phyloP scores from a whole-genome alignment of 2,113 vertebrate species.

The Limnothrissa miodon region DNA sequence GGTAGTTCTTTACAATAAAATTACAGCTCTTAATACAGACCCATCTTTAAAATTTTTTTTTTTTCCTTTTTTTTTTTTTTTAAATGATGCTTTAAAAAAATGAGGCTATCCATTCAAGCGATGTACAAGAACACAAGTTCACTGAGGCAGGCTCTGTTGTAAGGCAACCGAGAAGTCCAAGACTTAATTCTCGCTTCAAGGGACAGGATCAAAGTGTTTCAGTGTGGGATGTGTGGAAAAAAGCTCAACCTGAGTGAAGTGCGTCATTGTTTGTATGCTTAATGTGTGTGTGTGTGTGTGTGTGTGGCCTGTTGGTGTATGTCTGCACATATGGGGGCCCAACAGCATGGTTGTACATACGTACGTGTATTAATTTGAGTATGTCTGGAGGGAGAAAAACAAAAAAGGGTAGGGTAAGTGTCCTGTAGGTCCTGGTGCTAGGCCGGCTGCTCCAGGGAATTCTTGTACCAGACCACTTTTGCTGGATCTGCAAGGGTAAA shows the following conservation, averaged over 20 bases:
- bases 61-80: conserved; percentile 13
- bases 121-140: conserved; percentile 51
- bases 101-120: conserved; percentile 53
- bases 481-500: conserved; percentile 62
- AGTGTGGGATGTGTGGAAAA: conserved; percentile 64
- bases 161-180: conserved; percentile 74
- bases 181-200: conserved; percentile 63
- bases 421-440: conserved; percentile 48
- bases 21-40: conserved; percentile 39
- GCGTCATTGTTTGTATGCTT: conserved; percentile 50
- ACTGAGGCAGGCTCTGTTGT: conserved; percentile 71
- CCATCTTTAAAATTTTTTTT: conserved; percentile 47
- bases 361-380: conserved; percentile 5
- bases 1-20: conserved; percentile 52
- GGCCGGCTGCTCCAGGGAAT: conserved; percentile 63
- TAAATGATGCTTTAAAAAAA: conserved; percentile 37
- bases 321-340: neutral
- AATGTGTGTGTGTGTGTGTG: conserved; percentile 56
- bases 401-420: neutral
- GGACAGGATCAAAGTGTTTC: conserved; percentile 74
- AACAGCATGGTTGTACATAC: neutral
- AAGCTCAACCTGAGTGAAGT: conserved; percentile 54
- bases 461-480: conserved; percentile 71
- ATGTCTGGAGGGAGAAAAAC: neutral
- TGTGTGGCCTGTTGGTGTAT: conserved; percentile 42